phyloP scores from a whole-genome alignment of 2,113 vertebrate genomes.

The Ceratotherium simum region DNA sequence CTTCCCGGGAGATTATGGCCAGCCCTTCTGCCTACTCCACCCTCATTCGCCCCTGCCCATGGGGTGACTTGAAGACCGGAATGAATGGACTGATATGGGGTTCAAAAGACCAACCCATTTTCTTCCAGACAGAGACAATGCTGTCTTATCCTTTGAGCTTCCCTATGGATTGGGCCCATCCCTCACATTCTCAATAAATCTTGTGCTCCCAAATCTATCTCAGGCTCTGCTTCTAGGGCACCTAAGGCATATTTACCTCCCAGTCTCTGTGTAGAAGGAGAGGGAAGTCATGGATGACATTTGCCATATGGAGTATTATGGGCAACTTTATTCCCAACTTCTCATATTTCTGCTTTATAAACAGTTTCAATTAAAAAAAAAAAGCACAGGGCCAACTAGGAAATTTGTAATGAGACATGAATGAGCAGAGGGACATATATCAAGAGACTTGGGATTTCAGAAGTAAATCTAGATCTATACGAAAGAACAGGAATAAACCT shows the following conservation, averaged over 20 bases:
- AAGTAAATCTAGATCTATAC: background rate
- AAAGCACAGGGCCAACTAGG: background rate
- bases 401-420: background rate
- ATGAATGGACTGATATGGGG: rapidly evolving
- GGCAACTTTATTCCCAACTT: background rate
- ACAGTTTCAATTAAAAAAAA: background rate
- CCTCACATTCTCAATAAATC: background rate
- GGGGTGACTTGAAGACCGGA: background rate
- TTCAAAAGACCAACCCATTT: background rate
- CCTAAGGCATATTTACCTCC: background rate
- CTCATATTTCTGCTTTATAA: background rate
- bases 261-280: background rate
- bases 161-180: background rate
- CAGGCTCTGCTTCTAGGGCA: background rate
- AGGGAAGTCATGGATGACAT: background rate
- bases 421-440: background rate
- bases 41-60: rapidly evolving
- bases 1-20: background rate
- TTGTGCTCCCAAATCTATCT: background rate
- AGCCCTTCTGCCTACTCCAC: background rate
- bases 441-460: background rate
- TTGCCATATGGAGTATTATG: background rate
- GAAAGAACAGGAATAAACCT: background rate
- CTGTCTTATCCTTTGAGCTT: background rate
- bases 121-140: no score